Base-by-base conservation (phyloP, 2,888 invertebrate species). In the Zootermopsis nevadensis region DNA sequence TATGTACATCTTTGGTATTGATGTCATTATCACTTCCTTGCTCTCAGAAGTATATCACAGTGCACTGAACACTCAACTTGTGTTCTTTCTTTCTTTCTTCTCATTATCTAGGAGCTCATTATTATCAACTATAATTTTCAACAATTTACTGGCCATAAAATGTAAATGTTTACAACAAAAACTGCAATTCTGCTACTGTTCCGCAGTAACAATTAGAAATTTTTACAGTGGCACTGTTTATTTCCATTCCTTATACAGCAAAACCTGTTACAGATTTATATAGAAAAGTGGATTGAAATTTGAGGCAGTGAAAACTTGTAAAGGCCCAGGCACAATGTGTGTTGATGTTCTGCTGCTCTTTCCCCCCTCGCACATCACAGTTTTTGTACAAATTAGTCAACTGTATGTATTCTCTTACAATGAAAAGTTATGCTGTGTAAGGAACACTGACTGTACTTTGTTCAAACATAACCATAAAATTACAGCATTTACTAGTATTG, bases 1-100 rank as follows among this genome's bases (percentile, higher is more conserved):
- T 82, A 82, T 82, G 60, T 82, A 82, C 82, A 82, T 82, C 82
- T 82, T 82, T 82, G 82, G 82, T 77, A 82, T 82, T 74, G 19
- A 67, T 67, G 53, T 80, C 80, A 80, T 19, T 77, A 55, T 77
- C 77, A 77, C 55, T 77, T 69, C 69, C 33, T 69, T 33, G 31
- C 69, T 69, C 22, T 69, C 69, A 69, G 69, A 69, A 69, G 69
- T 24, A 33, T 69, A 69, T 69, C 69, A 69, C 69, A 69, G 69
- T 60, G 69, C 33, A 69, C 33, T 22, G 69, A 69, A 69, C 69
- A 69, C 33, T 33, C 15, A 24, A 15, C 12, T 27, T n/a, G 66
- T 66, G 66, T 66, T 66, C 66, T 27, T 66, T 66, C 7, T 66
- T n/a, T n/a, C n/a, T 69, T 69, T n/a, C 60, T 60, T 60, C 53